Evolutionary conservation across 2,113 vertebrate species (phyloP).

Genomic region (Chelonoidis abingdonii): DNA sequence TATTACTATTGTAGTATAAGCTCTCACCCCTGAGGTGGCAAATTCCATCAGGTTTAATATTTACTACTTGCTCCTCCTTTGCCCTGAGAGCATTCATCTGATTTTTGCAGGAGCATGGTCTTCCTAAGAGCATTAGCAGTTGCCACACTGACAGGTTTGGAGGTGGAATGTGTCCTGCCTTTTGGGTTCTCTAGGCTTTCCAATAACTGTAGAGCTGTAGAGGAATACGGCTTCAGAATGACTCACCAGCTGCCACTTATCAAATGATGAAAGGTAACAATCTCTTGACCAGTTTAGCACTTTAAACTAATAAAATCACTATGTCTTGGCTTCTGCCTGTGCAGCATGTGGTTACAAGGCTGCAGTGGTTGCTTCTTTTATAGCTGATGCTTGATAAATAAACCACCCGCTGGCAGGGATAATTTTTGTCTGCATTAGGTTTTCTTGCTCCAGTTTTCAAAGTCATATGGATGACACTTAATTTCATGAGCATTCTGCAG

Average conservation of each 20-base stretch:
- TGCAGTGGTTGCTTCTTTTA: background rate
- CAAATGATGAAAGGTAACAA: background rate
- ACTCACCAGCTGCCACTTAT: background rate
- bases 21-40: background rate
- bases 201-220: background rate
- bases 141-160: background rate
- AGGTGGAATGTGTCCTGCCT: background rate
- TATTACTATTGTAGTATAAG: background rate
- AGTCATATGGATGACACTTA: background rate
- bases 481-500: background rate
- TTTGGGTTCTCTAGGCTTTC: background rate
- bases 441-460: background rate
- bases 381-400: background rate
- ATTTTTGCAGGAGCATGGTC: rapidly evolving
- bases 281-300: background rate
- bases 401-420: background rate
- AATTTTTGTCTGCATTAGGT: background rate
- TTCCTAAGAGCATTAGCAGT: background rate
- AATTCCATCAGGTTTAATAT: background rate
- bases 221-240: background rate
- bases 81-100: background rate
- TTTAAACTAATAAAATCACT: background rate
- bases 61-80: background rate
- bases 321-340: background rate
- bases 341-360: background rate